phyloP scores from a whole-genome alignment of 2,888 invertebrate species.

The Rhagium mordax region DNA sequence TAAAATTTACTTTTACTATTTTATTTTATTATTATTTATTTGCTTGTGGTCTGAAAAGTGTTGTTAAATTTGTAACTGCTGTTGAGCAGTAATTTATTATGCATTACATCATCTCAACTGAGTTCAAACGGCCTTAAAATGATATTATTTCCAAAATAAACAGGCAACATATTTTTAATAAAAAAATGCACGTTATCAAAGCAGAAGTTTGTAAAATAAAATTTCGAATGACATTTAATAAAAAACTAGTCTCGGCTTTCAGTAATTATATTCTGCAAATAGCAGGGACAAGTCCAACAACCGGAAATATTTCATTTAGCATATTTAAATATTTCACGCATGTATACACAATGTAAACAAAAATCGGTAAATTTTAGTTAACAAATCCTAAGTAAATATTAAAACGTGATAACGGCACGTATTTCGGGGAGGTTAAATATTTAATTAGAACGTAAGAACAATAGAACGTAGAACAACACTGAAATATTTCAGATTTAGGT shows the following conservation, averaged over 20 bases:
- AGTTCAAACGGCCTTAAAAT: too few relatives aligned
- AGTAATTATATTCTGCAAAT: not conserved
- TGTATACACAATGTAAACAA: slow-evolving; percentile 11
- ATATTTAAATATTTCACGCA: slow-evolving; percentile 10
- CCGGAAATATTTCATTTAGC: not conserved
- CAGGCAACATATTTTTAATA: too few relatives aligned
- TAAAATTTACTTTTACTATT: too few relatives aligned
- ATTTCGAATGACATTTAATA: too few relatives aligned
- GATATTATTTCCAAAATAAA: too few relatives aligned
- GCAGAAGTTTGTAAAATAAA: too few relatives aligned
- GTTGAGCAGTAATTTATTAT: too few relatives aligned
- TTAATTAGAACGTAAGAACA: slow-evolving; percentile 4
- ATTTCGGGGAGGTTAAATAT: slow-evolving; percentile 13
- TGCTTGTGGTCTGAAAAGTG: too few relatives aligned
- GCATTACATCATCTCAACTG: too few relatives aligned
- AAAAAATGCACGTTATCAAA: too few relatives aligned
- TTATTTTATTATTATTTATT: too few relatives aligned
- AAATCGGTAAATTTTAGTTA: slow-evolving; percentile 9
- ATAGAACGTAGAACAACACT: not conserved
- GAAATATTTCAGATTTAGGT: not conserved
- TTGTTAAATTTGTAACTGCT: too few relatives aligned
- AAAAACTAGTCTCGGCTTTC: not conserved
- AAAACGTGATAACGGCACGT: slow-evolving; percentile 12
- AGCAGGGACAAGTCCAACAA: not conserved
- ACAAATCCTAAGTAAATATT: slow-evolving; percentile 18